Percentiles rank a stretch among this genome's conserved stretches.
These are phyloP conservation scores for Anthonomus grandis DNA, from an alignment of 1,140 invertebrate species.

Conservation along the genomic window DNA sequence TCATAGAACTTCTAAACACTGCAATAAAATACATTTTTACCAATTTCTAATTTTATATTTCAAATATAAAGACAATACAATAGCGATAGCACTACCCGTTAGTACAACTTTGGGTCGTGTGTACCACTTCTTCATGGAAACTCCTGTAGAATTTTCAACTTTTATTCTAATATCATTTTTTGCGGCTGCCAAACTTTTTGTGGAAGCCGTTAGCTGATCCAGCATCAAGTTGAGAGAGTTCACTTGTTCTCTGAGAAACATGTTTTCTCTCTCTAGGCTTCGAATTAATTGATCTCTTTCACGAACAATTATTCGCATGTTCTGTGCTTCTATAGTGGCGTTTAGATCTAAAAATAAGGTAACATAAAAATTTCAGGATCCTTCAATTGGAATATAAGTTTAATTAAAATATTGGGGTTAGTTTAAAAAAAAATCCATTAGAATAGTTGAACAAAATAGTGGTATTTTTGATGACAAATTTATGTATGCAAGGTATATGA, in stretches of 20 bases:
- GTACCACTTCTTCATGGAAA: constrained; percentile 13
- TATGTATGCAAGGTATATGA: no score
- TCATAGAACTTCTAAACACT: no score
- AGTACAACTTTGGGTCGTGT: constrained; percentile 13
- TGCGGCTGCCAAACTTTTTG: constrained; percentile 2
- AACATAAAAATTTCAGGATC: no score
- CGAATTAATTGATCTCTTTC: constrained; percentile 6
- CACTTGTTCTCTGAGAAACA: constrained; percentile 14
- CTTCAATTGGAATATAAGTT: no score
- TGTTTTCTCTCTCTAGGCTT: constrained; percentile 12
- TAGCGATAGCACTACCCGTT: constrained; percentile 4
- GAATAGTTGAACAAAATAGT: not conserved
- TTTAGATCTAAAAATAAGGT: constrained; percentile 13
- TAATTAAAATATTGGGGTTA: not conserved
- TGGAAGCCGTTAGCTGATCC: constrained; percentile 11
- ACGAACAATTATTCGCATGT: not conserved
- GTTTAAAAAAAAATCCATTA: not conserved
- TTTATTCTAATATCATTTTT: constrained; percentile 21
- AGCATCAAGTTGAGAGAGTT: not conserved
- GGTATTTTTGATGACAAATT: not conserved
- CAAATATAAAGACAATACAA: constrained; percentile 20
- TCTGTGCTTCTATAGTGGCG: not conserved
- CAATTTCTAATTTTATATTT: constrained; percentile 9
- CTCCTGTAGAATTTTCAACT: constrained; percentile 14
- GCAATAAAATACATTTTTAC: not conserved